phyloP scores from a whole-genome alignment of 1,140 invertebrate genomes.

The Galleria mellonella region DNA sequence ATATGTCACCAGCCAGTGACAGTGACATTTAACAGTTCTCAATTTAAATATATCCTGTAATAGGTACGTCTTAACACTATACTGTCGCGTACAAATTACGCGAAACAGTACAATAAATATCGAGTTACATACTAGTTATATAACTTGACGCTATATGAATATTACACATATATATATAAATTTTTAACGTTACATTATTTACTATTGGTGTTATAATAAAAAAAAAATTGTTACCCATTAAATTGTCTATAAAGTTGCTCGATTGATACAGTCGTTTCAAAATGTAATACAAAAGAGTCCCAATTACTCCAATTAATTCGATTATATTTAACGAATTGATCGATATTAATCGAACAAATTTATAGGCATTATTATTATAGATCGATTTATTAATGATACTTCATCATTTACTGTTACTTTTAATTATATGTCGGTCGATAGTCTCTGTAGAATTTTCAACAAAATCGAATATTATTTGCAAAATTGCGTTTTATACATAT shows the following conservation, averaged over 20 bases:
- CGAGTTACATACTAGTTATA: constrained; percentile 45
- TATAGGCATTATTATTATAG: no score
- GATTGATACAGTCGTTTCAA: not conserved
- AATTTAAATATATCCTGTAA: constrained; percentile 3
- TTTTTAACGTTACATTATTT: constrained; percentile 2
- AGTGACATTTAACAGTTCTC: no score
- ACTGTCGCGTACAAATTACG: constrained; percentile 9
- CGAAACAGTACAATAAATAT: constrained; percentile 41
- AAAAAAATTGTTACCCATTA: not conserved
- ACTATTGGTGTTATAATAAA: constrained; percentile 4
- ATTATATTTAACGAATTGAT: not conserved
- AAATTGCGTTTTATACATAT: no score
- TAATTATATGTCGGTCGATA: no score
- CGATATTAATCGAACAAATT: no score
- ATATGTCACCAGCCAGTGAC: no score
- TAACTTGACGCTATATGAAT: constrained; percentile 44
- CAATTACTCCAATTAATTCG: not conserved
- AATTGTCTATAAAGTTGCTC: not conserved
- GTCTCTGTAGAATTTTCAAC: no score
- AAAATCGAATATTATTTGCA: no score
- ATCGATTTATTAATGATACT: no score
- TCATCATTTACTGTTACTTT: no score
- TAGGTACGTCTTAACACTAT: constrained; percentile 10
- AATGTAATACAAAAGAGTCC: no score
- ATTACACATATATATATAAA: constrained; percentile 29